phyloP scores from a whole-genome alignment of 2,888 invertebrate genomes.

The Drosophila neonasuta region DNA sequence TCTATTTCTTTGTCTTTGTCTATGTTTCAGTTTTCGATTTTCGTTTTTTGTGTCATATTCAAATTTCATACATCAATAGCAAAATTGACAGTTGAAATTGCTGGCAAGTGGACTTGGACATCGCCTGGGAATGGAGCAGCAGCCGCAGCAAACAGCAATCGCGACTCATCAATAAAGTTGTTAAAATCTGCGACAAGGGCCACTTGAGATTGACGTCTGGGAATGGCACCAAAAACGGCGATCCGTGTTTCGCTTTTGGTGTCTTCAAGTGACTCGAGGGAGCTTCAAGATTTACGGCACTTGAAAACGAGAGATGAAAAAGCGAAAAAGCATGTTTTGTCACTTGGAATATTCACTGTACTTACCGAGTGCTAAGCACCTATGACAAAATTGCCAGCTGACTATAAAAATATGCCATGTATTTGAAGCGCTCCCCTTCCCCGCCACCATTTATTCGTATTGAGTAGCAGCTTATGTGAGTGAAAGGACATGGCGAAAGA shows the following conservation, averaged over 20 bases:
- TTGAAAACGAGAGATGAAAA: constrained; percentile 14
- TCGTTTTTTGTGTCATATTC: constrained; percentile 50
- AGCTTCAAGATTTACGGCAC: constrained; percentile 52
- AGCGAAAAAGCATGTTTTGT: constrained; percentile 3
- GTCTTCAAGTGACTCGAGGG: constrained; percentile 33
- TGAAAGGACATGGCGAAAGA: constrained; percentile 4
- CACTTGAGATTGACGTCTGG: constrained; percentile 64
- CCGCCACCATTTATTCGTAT: not conserved
- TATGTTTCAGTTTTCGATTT: constrained; percentile 6
- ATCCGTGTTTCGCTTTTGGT: constrained; percentile 13
- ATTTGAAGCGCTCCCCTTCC: constrained; percentile 6
- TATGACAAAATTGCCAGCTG: constrained; percentile 35
- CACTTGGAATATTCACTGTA: constrained; percentile 40
- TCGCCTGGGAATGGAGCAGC: constrained; percentile 15
- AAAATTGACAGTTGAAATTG: constrained; percentile 68
- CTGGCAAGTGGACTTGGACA: constrained; percentile 61
- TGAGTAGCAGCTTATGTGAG: constrained; percentile 3
- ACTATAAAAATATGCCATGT: constrained; percentile 54
- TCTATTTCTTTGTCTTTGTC: not conserved
- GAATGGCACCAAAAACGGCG: constrained; percentile 20
- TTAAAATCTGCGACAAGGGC: constrained; percentile 72
- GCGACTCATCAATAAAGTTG: constrained; percentile 65
- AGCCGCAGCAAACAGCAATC: not conserved
- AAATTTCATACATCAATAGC: constrained; percentile 54
- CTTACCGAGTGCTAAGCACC: constrained; percentile 25